Evolutionary conservation across 2,113 vertebrate genomes (phyloP).

Genomic region (pig (Sus scrofa)): DNA sequence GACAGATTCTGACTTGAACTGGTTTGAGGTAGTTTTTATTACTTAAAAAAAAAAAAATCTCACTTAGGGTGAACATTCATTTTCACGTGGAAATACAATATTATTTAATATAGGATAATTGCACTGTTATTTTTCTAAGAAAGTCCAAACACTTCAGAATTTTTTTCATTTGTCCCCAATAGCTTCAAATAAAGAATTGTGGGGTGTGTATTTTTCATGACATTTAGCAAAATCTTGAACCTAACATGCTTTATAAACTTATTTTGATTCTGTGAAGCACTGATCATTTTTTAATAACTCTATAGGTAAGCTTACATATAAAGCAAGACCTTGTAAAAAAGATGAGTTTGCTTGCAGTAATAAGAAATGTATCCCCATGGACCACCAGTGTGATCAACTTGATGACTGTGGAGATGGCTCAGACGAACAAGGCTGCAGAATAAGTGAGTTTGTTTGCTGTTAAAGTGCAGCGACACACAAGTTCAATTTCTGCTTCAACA

Average conservation of each 20-base stretch:
- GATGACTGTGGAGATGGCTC: slow-evolving; percentile 98
- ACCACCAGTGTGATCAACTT: slow-evolving; percentile 95
- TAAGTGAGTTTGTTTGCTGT: slow-evolving; percentile 88
- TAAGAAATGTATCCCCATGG: slow-evolving; percentile 93
- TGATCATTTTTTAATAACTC: slow-evolving; percentile 68
- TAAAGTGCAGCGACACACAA: background rate
- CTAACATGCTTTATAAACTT: background rate
- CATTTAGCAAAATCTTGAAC: background rate
- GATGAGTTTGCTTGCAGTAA: slow-evolving; percentile 96
- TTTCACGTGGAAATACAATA: background rate
- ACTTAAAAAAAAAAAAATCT: background rate
- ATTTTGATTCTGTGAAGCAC: slow-evolving; percentile 23
- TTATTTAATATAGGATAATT: background rate
- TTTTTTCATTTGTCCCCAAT: background rate
- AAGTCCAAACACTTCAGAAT: background rate
- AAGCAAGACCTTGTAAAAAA: slow-evolving; percentile 94
- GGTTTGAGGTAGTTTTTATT: background rate
- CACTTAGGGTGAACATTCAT: background rate
- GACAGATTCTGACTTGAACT: background rate
- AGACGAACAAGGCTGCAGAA: slow-evolving; percentile 96
- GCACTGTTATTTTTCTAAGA: background rate
- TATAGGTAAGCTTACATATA: slow-evolving; percentile 90
- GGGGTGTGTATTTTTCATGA: background rate
- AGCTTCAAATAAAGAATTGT: background rate
- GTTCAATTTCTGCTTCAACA: background rate